Evolutionary conservation across 2,113 vertebrate genomes (phyloP).

Genomic region (Raphicerus campestris): DNA sequence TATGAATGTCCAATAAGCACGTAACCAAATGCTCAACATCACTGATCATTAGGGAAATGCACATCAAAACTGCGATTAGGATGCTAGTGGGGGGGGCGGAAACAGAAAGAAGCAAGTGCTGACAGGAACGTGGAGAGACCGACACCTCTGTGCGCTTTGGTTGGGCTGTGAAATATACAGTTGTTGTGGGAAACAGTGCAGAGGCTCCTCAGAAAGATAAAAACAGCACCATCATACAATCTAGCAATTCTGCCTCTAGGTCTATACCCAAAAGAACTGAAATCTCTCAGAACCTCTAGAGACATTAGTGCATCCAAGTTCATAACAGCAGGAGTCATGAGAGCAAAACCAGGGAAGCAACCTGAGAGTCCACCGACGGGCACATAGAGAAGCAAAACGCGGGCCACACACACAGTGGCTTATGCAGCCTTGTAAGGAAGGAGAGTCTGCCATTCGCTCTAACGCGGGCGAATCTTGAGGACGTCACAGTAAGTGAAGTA

Average conservation of each 20-base stretch:
- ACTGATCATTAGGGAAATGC: neutral
- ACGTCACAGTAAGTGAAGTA: neutral
- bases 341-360: too few species aligned
- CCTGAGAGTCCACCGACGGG: too few species aligned
- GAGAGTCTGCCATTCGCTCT: neutral
- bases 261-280: neutral
- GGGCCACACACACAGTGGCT: too few species aligned
- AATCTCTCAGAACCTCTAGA: neutral
- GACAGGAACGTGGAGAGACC: neutral
- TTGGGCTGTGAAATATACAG: neutral
- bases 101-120: neutral
- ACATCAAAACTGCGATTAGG: neutral
- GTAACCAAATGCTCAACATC: neutral
- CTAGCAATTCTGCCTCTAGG: neutral
- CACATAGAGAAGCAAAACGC: neutral
- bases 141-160: neutral
- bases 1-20: neutral
- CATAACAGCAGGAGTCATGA: neutral
- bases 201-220: neutral
- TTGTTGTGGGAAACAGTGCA: neutral
- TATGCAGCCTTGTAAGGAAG: neutral
- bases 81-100: accelerated
- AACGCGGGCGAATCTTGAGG: neutral
- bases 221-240: neutral
- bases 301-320: neutral